Evolutionary conservation across 2,888 invertebrate genomes (phyloP), one percentile per base, ranked within the genome.

Genomic region (Lithosia quadra): DNA sequence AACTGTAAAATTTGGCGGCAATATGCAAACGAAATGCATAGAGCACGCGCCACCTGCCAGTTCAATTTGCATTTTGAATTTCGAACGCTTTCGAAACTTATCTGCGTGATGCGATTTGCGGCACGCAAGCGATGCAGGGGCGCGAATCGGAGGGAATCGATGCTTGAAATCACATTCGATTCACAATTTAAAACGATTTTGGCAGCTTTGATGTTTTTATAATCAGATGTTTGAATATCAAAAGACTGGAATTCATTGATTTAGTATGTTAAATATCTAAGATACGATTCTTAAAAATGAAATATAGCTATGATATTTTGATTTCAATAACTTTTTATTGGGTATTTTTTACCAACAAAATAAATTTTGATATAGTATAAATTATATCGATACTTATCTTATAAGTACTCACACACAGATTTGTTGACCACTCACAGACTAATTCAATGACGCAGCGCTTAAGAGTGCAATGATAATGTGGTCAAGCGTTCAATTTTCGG

Each of bases 161-260:
- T 81, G 85, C 83, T 81, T 80, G 76, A 88, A 90, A 90, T 89
- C 85, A 76, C 78, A 88, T 90, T 88, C 81, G 82, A 82, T 80
- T 85, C 76, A 75, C 85, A 87, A 89, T 90, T 87, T 84, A 78
- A 81, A 79, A 77, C 73, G 83, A 88, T 88, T 88, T 83, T 79
- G 70, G 75, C 71, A 77, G 77, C 82, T 86, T 86, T 86, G 85
- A 88, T 85, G 80, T 83, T 73, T 69, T 68, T 74, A 67, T 73
- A 72, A 75, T 77, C 65, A 73, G 55, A 57, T 72, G 34, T 71
- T 71, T 61, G 65, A 61, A 43, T 61, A 71, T 55, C 56, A 60
- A 67, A 68, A 13, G 11, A 65, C n/a, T 61, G 49, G 55, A 49
- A 66, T 68, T 4, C n/a, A 21, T 62, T 33, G 43, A 57, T 59